Percentiles rank a stretch among this genome's conserved stretches.
These are phyloP conservation scores for Drosophila acutilabella DNA, from an alignment of 2,888 invertebrate species.

Conservation along the genomic window DNA sequence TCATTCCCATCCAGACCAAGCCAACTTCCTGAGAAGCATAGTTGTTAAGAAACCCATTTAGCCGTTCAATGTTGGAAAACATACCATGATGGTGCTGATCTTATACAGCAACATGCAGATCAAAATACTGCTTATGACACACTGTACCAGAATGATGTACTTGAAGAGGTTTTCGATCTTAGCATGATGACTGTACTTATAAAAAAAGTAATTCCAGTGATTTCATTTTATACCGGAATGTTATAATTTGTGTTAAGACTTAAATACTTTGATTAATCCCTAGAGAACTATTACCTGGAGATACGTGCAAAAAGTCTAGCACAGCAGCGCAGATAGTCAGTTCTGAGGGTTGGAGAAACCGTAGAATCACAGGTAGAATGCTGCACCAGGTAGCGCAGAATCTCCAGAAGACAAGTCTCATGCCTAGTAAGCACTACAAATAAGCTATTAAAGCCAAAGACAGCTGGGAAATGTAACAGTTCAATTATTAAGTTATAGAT, in stretches of 20 bases:
- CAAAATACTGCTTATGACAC: conserved; percentile 66
- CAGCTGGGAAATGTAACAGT: conserved; percentile 47
- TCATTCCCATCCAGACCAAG: conserved; percentile 68
- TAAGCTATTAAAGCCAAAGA: conserved; percentile 72
- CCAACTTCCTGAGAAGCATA: conserved; percentile 54
- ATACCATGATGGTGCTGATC: conserved; percentile 69
- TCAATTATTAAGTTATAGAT: too few relatives aligned
- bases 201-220: too few relatives aligned
- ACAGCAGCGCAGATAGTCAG: conserved; percentile 67
- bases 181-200: conserved; percentile 54
- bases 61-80: too few relatives aligned
- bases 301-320: conserved; percentile 66
- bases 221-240: too few relatives aligned
- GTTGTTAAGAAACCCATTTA: too few relatives aligned
- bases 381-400: conserved; percentile 65
- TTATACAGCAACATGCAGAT: conserved; percentile 77
- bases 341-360: conserved; percentile 58
- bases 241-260: too few relatives aligned
- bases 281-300: conserved; percentile 47
- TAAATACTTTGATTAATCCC: too few relatives aligned
- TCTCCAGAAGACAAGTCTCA: conserved; percentile 67
- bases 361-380: conserved; percentile 63
- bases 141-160: conserved; percentile 71
- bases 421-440: conserved; percentile 72
- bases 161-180: conserved; percentile 67